Base-by-base conservation (phyloP, 2,113 vertebrate genomes). In the Pipra filicauda region DNA sequence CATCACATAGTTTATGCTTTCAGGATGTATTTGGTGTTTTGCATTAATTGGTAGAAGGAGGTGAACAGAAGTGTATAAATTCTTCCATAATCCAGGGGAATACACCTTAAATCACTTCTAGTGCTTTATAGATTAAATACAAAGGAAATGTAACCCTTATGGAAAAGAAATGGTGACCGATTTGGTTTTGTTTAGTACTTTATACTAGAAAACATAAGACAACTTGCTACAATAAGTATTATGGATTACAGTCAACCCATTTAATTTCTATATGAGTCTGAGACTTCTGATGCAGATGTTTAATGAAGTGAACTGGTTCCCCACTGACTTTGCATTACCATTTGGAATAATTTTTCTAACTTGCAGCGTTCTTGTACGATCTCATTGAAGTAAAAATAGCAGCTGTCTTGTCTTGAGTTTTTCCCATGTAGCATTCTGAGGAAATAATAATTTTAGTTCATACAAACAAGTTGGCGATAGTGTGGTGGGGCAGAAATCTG, bases 241-340 rank as follows among this genome's bases (percentile, higher is more conserved):
- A 72, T 27, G 84, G 57, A 81, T 96, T 95, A 88, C 30, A 83
- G 44, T 95, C 96, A 98, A 62, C 73, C 93, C 93, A 83, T 96
- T 97, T 93, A 93, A 89, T 96, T 97, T 97, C 90, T 46, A 6
- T 85, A 43, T 58, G 57, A 64, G 75, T 67, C 69, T 96, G 70
- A 93, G 78, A 44, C 93, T 96, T 93, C 59, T 93, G 43, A 85
- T 91, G 86, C 93, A 93, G 71, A 66, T 93, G 72, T 96, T 96
- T 97, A 97, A 97, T 94, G 76, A 97, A 89, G 88, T 95, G 86
- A 91, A 85, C 70, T 94, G 80, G 73, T 96, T 96, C 89, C 95
- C 95, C 76, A 88, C 96, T 97, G 97, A 82, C 84, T 88, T 93
- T 93, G 74, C 74, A 73, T 95, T 94, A 96, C 87, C 62, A 83